Conservation (phyloP, 2,113 vertebrate species). For the Asarcornis scutulata region DNA sequence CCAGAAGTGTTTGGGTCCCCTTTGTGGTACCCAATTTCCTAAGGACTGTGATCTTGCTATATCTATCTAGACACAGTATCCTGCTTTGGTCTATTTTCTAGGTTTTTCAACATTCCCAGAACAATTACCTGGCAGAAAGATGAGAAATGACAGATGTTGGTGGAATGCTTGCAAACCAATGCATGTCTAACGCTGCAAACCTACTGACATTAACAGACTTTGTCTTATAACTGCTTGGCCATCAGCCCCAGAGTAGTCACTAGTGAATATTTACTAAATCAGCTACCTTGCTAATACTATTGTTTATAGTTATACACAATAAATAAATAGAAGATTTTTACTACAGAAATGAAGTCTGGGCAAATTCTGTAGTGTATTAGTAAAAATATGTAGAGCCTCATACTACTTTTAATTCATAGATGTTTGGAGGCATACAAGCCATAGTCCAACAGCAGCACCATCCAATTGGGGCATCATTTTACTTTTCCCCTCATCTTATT, state of each 20-base stretch:
- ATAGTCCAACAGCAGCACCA: neutral
- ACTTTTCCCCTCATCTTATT: neutral
- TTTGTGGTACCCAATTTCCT: neutral
- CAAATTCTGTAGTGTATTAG: neutral
- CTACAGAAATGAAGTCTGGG: neutral
- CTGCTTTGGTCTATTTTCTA: neutral
- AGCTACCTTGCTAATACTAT: neutral
- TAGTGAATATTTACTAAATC: neutral
- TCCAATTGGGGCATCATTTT: neutral
- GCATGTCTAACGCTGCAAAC: neutral
- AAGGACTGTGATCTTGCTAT: neutral
- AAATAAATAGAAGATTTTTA: neutral
- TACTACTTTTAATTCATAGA: neutral
- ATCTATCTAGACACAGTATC: neutral
- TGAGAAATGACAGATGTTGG: neutral
- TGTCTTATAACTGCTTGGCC: neutral
- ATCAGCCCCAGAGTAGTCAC: neutral
- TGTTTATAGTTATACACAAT: neutral
- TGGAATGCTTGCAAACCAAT: neutral
- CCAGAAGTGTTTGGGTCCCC: neutral
- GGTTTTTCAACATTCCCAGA: neutral
- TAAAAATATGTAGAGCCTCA: neutral
- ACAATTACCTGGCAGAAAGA: neutral
- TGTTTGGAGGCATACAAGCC: neutral
- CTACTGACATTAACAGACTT: neutral